Evolutionary conservation across 2,888 invertebrate species (phyloP), one percentile per base, ranked within the genome.

Genomic region (Nephrocerus scutellatus): DNA sequence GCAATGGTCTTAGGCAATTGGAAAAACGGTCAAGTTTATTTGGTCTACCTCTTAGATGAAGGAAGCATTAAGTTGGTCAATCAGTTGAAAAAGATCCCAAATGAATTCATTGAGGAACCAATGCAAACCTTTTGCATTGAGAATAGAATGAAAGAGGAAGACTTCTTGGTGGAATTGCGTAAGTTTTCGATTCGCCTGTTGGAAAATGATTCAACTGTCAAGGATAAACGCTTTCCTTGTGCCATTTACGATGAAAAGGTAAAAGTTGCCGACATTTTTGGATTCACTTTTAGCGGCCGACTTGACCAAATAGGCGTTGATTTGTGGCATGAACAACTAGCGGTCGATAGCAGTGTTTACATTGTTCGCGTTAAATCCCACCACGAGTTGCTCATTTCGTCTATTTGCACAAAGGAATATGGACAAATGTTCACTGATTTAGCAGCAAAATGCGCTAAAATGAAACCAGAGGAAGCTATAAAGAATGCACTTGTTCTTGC

Each of bases 1-100:
- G 50, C 48, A 1, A 23, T 50, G 6, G n/a, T 53, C 2, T 40
- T 56, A 30, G 49, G 44, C 14, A 43, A 39, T 13, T 49, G 42
- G 24, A 44, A 39, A 15, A 47, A 48, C 7, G 32, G 44, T 3
- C 30, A 42, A 14, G 26, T 33, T 10, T 53, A 41, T 22, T 20
- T 56, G 4, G 47, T 55, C 1, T 54, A 53, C 33, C 44, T 51
- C 0, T 26, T 52, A 6, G 56, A 56, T 36, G 48, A 48, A n/a
- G 55, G 51, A 3, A 33, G 42, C 9, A 39, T 55, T 16, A 36
- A 41, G 3, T 30, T 55, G 12, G 48, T 52, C 3, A 33, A 47
- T 5, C 39, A 52, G 37, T 36, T 55, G 15, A 46, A 50, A 30
- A 29, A 16, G 4, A 25, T 56, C 1, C 52, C 55, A 7, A 46